Conservation (phyloP, 2,888 invertebrate genomes). For the Dryocosmus kuriphilus region DNA sequence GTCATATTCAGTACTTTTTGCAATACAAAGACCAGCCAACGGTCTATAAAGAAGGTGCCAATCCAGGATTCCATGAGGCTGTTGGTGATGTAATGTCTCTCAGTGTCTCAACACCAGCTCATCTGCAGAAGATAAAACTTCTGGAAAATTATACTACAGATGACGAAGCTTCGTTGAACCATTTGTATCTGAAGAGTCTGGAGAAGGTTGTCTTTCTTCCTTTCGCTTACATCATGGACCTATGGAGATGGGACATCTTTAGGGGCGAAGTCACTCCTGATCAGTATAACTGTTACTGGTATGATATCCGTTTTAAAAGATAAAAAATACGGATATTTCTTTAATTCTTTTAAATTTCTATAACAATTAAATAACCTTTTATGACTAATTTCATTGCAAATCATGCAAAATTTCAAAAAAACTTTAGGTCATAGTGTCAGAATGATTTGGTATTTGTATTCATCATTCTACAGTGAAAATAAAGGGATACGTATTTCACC, state of each 20-base stretch:
- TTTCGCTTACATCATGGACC: constrained; percentile 80
- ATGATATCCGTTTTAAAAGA: constrained; percentile 46
- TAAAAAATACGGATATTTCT: neutral
- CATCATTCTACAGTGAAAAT: too few relatives aligned
- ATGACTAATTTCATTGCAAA: too few relatives aligned
- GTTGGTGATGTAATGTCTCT: constrained; percentile 82
- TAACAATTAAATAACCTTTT: too few relatives aligned
- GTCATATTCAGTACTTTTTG: constrained; percentile 88
- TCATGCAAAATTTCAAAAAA: too few relatives aligned
- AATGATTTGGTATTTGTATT: too few relatives aligned
- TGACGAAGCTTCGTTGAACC: constrained; percentile 65
- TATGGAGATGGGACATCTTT: constrained; percentile 83
- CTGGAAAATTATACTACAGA: constrained; percentile 72
- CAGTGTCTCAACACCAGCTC: constrained; percentile 79
- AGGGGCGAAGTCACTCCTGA: constrained; percentile 81
- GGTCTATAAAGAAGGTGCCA: constrained; percentile 84
- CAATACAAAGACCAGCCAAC: constrained; percentile 87
- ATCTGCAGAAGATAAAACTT: constrained; percentile 81
- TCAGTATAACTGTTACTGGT: constrained; percentile 84
- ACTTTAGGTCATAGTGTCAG: too few relatives aligned
- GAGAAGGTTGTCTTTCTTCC: constrained; percentile 80
- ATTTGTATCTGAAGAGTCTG: constrained; percentile 79
- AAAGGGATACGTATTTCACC: too few relatives aligned
- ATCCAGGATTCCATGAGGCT: constrained; percentile 81
- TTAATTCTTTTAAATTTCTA: too few relatives aligned